Percentiles rank a stretch among this genome's conserved stretches.
phyloP scores from a whole-genome alignment of 2,113 vertebrate genomes.

The Melierax canorus region DNA sequence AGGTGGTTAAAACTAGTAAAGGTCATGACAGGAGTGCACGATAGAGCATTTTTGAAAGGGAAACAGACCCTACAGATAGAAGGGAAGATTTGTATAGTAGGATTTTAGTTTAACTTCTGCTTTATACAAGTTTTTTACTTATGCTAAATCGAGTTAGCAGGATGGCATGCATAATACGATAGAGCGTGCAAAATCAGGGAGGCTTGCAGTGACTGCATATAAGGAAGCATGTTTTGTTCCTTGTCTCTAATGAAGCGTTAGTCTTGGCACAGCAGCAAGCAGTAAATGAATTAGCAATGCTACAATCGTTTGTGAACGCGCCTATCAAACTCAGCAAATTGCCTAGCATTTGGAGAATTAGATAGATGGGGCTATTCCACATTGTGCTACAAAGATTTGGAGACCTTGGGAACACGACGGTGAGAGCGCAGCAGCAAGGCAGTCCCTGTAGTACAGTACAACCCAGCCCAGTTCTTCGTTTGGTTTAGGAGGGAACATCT shows the following conservation, averaged over 20 bases:
- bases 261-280: background rate
- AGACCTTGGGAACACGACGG: background rate
- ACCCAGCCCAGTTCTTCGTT: background rate
- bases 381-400: background rate
- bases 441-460: background rate
- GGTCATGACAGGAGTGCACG: fast-evolving
- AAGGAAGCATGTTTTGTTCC: background rate
- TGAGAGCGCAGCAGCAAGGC: background rate
- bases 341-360: background rate
- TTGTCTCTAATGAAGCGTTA: background rate
- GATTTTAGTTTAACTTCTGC: background rate
- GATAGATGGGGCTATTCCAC: background rate
- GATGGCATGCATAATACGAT: background rate
- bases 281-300: background rate
- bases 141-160: background rate
- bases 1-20: background rate
- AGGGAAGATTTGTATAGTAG: background rate
- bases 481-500: background rate
- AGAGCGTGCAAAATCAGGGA: background rate
- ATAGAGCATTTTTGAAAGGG: background rate
- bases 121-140: background rate
- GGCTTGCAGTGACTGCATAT: background rate
- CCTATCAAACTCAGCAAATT: background rate
- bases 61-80: background rate
- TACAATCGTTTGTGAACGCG: background rate